A percentile compares a stretch with the other conserved stretches of the same genome.
Evolutionary conservation across 2,888 invertebrate species (phyloP).

Genomic region (Shargacucullia verbasci): DNA sequence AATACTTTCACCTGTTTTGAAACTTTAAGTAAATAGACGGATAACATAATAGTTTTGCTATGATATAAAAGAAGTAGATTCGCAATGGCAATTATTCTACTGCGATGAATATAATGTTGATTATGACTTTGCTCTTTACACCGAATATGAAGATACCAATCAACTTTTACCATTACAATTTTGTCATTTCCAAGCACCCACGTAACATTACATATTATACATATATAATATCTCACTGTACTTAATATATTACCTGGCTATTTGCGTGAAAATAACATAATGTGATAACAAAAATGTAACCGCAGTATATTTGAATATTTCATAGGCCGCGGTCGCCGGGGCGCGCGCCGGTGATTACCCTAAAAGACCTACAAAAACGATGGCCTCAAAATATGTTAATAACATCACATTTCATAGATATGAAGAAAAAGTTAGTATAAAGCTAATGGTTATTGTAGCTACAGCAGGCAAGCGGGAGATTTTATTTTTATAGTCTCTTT

Average conservation of each 20-base stretch:
- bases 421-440: slow-evolving; percentile 18
- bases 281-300: slow-evolving; percentile 67
- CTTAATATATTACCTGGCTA: slow-evolving; percentile 33
- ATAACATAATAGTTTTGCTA: too few species aligned
- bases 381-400: slow-evolving; percentile 32
- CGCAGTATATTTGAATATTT: slow-evolving; percentile 74
- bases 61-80: too few species aligned
- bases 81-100: too few species aligned
- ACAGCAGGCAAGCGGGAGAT: not conserved
- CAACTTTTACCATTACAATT: slow-evolving; percentile 12
- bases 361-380: slow-evolving; percentile 12
- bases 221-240: slow-evolving; percentile 5
- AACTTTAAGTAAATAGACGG: too few species aligned
- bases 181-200: slow-evolving; percentile 1
- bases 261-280: slow-evolving; percentile 66
- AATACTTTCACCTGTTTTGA: too few species aligned
- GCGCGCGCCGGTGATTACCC: slow-evolving; percentile 20
- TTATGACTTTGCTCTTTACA: not conserved
- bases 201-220: slow-evolving; percentile 7
- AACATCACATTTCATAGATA: slow-evolving; percentile 27
- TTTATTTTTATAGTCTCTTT: slow-evolving; percentile 2
- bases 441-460: slow-evolving; percentile 10
- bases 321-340: slow-evolving; percentile 65
- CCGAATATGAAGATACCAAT: slow-evolving; percentile 2
- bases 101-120: too few species aligned